Base-by-base conservation (phyloP, 1,140 invertebrate genomes). In the Archegozetes longisetosus region DNA sequence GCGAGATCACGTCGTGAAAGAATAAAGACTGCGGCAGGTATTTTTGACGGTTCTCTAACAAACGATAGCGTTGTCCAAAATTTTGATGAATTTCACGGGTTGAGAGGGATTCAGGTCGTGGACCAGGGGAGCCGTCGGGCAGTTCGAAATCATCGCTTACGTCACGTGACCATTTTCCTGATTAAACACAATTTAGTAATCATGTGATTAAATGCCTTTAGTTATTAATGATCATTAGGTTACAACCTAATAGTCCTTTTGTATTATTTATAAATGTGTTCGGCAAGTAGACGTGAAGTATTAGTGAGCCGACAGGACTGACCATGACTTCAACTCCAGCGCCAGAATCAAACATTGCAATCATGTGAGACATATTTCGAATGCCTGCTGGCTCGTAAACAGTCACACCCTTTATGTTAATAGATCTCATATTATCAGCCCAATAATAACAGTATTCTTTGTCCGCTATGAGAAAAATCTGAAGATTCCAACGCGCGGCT, bases 261-360 rank as follows among this genome's bases (percentile, higher is more conserved):
- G 91, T 94, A 79, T 87, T 84, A 69, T 91, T 92, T 86, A 50
- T 17, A 55, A 24, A 60, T 23, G 13, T 28, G 27, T 23, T 22
- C 54, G 90, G 90, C 14, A 94, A 68, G 66, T 86, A 93, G 6
- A 92, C 84, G 67, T 88, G 81, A 0, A 82, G 79, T 0, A 85
- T 80, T 79, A 95, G 80, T 63, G 80, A 89, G 0, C 90, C 90
- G 3, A 47, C 57, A 69, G 83, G 79, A 68, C 90, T 91, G 70
- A 93, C 88, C 0, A 89, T 76, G 0, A 95, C 84, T 74, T 93
- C 88, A 0, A 95, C 78, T 0, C 90, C 90, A 25, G 87, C 88
- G 0, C 90, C 91, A 0, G 88, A 91, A 61, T 89, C 82, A 70
- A 94, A 93, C 85, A 93, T 93, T 22, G 94, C 82, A 12, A 94